Evolutionary conservation across 2,797 vertebrate genomes (phyloP), one percentile per base, ranked within the genome.

Genomic region (Mionectes olivaceus): DNA sequence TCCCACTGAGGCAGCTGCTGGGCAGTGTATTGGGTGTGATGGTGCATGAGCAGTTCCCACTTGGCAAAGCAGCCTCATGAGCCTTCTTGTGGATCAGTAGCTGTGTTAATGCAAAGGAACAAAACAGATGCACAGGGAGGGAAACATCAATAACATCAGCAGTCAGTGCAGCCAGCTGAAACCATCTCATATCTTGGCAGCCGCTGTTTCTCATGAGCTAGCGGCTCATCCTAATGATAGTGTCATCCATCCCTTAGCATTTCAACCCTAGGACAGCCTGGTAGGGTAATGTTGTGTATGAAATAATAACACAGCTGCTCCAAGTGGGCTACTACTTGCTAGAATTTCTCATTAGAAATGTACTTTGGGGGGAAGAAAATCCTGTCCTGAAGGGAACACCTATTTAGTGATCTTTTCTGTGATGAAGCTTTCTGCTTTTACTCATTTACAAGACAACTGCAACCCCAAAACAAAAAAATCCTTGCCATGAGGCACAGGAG

Each of bases 301-400:
- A 70, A 74, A 89, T 90, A 87, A 70, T 76, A 96, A 60, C 44
- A 64, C 61, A 90, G 81, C 90, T 80, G 64, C 92, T 88, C 43
- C 49, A 92, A 90, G 90, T 2, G 28, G 63, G 70, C 79, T 96
- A 71, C 50, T 82, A 89, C 90, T 86, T 87, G 12, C n/a, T 87
- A 65, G 80, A 93, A 43, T 59, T 81, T 95, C 87, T 94, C 32
- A 78, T 69, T 70, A 90, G 84, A 94, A 81, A 50, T 39, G 47
- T 49, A 46, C 39, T 75, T 57, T 53, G 33, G 3, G 39, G 10
- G 3, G 52, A 60, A 37, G 13, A 83, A 74, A 33, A 82, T 55
- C 44, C 32, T 89, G 5, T 55, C 71, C 91, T 57, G 35, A 64
- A 94, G 76, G 61, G 81, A 85, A 82, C 23, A 25, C 24, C 3